Evolutionary conservation across 53 echinoderm and acorn worm species (phyloP), one percentile per base, ranked within the genome.

Genomic region (Hippasteria phrygiana): DNA sequence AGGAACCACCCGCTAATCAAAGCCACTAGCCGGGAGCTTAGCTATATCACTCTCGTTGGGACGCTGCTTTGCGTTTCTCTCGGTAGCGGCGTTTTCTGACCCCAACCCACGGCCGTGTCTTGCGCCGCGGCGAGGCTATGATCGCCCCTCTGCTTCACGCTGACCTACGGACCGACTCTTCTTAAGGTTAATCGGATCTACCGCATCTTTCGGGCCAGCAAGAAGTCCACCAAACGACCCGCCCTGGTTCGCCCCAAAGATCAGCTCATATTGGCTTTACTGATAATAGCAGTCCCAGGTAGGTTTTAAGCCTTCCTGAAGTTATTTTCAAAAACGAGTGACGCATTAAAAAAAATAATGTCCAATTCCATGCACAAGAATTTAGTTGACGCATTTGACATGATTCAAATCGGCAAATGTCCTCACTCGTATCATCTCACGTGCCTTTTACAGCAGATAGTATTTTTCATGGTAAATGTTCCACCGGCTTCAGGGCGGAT

Each of bases 11-110:
- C 62, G 20, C 67, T 93, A 14, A 90, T 93, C 85, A 93, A 93
- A 46, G 93, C 93, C 18, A 75, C 90, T 1, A 90, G 93, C 22
- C 89, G 93, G 7, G 93, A 93, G 48, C 87, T 93, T 1, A 84
- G 89, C 62, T 40, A 11, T 40, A 67, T 93, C 47, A 86, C 63
- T 4, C 41, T 93, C 7, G 28, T 87, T 7, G 93, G 93, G 0
- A 43, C 77, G 38, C 20, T 55, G 9, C 55, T 93, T n/a, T 17
- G 85, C 93, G 1, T 93, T 75, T 32, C 0, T 89, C 3, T 32
- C 90, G 5, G 76, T 89, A 22, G 43, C 64, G 6, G 5, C 51
- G 4, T 39, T 89, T 2, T 74, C 84, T n/a, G 51, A n/a, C n/a
- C 67, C n/a, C 51, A 64, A 8, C 89, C 89, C 29, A 83, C 47